These are phyloP conservation scores for Erpobdella octoculata DNA, from an alignment of 2,888 invertebrate species.

Conservation along the genomic window DNA sequence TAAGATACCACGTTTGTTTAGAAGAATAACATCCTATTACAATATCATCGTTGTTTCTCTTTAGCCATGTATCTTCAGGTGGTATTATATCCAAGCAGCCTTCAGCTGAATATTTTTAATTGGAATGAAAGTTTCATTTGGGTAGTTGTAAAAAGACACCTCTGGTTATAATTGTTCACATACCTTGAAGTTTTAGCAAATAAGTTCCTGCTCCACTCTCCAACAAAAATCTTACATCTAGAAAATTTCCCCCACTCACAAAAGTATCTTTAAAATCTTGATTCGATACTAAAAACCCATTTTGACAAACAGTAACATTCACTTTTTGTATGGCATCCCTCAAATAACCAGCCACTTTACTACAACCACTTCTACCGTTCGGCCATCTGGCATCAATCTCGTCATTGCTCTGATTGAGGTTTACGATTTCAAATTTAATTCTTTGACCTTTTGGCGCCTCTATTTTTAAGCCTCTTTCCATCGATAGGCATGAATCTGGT, in stretches of 20 bases:
- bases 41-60: no score
- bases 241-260: neutral
- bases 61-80: no score
- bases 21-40: no score
- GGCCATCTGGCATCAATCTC: neutral
- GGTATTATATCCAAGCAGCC: no score
- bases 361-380: neutral
- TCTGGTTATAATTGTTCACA: no score
- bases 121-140: no score
- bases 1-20: no score
- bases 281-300: slow-evolving; percentile 5
- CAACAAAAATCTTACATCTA: neutral
- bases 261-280: neutral
- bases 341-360: neutral
- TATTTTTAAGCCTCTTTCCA: neutral
- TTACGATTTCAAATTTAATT: neutral
- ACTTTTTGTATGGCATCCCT: neutral
- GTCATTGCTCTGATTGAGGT: neutral
- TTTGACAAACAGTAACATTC: neutral
- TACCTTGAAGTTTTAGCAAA: neutral
- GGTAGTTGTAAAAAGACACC: no score
- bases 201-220: neutral
- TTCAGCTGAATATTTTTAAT: no score
- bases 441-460: slow-evolving; percentile 15
- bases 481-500: neutral